These are phyloP conservation scores for Chrysocyon brachyurus DNA, from an alignment of 2,797 vertebrate genomes.

Conservation along the genomic window DNA sequence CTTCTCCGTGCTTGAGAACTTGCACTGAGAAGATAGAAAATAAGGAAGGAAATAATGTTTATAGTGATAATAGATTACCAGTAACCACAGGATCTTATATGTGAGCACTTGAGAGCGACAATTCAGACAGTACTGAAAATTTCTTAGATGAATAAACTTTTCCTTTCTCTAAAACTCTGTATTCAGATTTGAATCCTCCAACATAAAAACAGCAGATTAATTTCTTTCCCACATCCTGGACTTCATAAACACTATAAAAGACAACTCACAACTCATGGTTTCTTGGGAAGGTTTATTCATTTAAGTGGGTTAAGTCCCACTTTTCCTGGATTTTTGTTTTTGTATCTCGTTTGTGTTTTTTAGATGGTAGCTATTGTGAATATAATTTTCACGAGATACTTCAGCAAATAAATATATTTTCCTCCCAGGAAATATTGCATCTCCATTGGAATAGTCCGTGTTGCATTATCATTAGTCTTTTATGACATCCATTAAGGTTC, in stretches of 20 bases:
- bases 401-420: conserved; percentile 26
- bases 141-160: background rate
- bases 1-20: background rate
- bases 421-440: background rate
- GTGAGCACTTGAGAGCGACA: background rate
- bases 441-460: background rate
- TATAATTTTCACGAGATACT: background rate
- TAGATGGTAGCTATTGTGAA: background rate
- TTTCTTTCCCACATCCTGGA: conserved; percentile 68
- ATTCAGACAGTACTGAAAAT: background rate
- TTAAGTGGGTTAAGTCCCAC: background rate
- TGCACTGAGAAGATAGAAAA: background rate
- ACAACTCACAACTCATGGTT: background rate
- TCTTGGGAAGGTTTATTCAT: background rate
- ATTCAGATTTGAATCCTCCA: conserved; percentile 31
- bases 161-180: background rate
- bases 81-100: background rate
- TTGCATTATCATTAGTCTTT: conserved; percentile 43
- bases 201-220: conserved; percentile 17
- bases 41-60: background rate
- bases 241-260: background rate
- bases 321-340: background rate
- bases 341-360: background rate
- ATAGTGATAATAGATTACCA: background rate
- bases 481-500: background rate